phyloP scores from a whole-genome alignment of 2,888 invertebrate species.

The Schizaphis graminum region DNA sequence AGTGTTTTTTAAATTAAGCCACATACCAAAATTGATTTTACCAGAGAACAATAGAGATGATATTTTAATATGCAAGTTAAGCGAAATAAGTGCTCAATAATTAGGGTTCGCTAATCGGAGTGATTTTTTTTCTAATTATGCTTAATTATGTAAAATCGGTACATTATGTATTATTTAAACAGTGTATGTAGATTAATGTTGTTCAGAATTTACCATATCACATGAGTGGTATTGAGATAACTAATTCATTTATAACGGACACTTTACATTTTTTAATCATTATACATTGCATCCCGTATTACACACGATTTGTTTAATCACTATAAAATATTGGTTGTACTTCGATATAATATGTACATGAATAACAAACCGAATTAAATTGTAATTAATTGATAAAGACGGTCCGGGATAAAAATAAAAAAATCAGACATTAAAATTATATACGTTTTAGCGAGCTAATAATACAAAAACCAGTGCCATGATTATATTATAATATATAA shows the following conservation, averaged over 20 bases:
- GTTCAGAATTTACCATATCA: not conserved
- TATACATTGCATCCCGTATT: not conserved
- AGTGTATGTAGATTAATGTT: not conserved
- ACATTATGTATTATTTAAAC: not conserved
- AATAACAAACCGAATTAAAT: not conserved
- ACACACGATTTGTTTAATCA: slow-evolving; percentile 14
- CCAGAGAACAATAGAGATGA: not conserved
- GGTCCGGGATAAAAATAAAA: not conserved
- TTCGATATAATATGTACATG: not conserved
- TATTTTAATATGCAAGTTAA: not conserved
- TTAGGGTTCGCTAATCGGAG: not conserved
- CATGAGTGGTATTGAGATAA: not conserved
- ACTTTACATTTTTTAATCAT: slow-evolving; percentile 6
- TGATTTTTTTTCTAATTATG: not conserved
- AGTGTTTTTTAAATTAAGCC: not conserved
- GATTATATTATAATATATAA: not conserved
- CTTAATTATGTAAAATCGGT: not conserved
- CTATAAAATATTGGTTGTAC: not conserved
- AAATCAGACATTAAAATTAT: not conserved
- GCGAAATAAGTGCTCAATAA: not conserved
- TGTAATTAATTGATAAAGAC: not conserved
- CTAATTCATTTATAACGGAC: slow-evolving; percentile 4
- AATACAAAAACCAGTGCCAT: not conserved
- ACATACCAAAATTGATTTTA: not conserved
- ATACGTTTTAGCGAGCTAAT: not conserved